Evolutionary conservation across 2,888 invertebrate species (phyloP), one percentile per base, ranked within the genome.

Genomic region (Celastrina argiolus): DNA sequence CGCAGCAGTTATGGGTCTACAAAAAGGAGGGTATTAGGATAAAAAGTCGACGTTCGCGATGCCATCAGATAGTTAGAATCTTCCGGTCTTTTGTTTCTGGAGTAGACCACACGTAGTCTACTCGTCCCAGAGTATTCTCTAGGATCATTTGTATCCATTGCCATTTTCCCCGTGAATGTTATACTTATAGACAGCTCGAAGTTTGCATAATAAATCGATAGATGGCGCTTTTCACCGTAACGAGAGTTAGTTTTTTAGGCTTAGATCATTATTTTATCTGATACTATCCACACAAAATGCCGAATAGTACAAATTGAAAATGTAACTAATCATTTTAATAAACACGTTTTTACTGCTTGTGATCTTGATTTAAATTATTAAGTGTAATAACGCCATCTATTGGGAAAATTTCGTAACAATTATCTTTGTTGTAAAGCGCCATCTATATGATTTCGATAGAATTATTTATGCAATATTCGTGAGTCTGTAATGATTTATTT

Each of bases 1-100:
- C 76, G 95, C 96, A 64, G 96, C 96, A 1, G 95, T 95, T 4
- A 94, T 97, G 92, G 96, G 95, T 66, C 86, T 96, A 70, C 96
- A 94, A 80, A 87, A 90, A 69, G 90, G 91, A 69, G 80, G 84
- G 39, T 88, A 87, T 74, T 90, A 76, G 75, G 72, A 69, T 71
- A 63, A 65, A 74, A 75, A 74, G 82, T 82, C 81, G 82, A 82
- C 81, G 77, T 78, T 85, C 83, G 74, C 78, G 86, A 83, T 83
- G 85, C 86, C 85, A 86, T 86, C 81, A 75, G 80, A 79, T 26
- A 75, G 81, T 77, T 78, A 77, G 76, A 79, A 81, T 28, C 45
- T 61, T 51, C 58, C 59, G 26, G 12, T 59, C 58, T 42, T 65
- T 51, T 26, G 22, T 22, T 51, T 51, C 22, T 22, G 14, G 22